phyloP scores from a whole-genome alignment of 2,113 vertebrate genomes.

The Junco hyemalis region DNA sequence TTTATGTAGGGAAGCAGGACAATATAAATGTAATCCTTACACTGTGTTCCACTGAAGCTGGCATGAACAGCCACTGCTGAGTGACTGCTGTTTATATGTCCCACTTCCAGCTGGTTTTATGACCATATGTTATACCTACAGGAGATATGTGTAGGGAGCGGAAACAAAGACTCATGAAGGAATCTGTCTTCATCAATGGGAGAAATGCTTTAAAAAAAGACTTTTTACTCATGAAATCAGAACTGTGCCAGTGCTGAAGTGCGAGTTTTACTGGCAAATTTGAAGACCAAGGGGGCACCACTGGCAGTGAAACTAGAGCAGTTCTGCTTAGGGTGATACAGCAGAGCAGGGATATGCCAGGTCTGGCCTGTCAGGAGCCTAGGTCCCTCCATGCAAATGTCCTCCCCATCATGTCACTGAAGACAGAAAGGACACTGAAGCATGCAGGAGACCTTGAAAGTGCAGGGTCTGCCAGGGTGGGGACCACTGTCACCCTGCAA shows the following conservation, averaged over 20 bases:
- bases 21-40: slow-evolving; percentile 14
- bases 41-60: slow-evolving; percentile 1
- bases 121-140: slow-evolving; percentile 47
- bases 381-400: background rate
- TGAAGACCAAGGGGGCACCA: background rate
- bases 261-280: background rate
- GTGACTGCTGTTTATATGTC: slow-evolving; percentile 49
- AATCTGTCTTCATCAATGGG: background rate
- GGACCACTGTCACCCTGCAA: background rate
- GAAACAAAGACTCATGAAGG: background rate
- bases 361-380: background rate
- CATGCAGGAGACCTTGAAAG: background rate
- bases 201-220: background rate
- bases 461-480: background rate
- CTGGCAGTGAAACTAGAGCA: background rate
- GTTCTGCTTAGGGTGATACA: background rate
- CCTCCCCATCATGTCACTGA: background rate
- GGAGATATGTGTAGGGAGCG: slow-evolving; percentile 15
- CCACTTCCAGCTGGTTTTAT: slow-evolving; percentile 41
- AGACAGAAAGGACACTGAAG: background rate
- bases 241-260: background rate
- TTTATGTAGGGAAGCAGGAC: background rate
- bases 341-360: background rate
- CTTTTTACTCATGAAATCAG: background rate
- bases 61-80: slow-evolving; percentile 28